Evolutionary conservation across 2,888 invertebrate species (phyloP).

Genomic region (Crematogaster levior): DNA sequence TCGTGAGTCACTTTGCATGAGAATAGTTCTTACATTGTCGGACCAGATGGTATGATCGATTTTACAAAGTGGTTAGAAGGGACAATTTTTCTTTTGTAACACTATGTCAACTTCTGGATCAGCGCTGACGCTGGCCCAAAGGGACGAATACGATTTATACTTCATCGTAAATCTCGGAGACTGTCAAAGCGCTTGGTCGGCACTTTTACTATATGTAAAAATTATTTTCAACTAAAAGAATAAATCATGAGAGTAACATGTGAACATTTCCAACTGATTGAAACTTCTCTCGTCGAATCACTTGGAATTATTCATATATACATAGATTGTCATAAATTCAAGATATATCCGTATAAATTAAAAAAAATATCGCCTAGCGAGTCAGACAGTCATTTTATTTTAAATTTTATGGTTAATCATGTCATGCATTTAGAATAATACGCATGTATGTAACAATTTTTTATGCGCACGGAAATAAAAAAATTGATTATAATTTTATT

Average conservation of each 20-base stretch:
- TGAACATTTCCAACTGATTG: neutral
- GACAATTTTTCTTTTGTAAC: slow-evolving; percentile 40
- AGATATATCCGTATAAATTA: too few species aligned
- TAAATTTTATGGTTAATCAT: neutral
- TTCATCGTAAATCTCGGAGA: slow-evolving; percentile 11
- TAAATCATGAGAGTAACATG: neutral
- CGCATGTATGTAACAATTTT: neutral
- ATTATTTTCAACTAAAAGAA: neutral
- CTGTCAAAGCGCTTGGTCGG: neutral
- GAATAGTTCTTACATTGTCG: slow-evolving; percentile 45
- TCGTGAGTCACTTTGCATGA: slow-evolving; percentile 52
- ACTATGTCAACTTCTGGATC: slow-evolving; percentile 31
- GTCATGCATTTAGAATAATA: neutral
- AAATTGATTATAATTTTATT: neutral
- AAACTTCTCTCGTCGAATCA: neutral
- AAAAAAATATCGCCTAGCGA: too few species aligned
- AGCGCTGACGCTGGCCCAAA: neutral
- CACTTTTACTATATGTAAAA: neutral
- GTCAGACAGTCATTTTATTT: neutral
- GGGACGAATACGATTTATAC: neutral
- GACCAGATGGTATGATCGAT: slow-evolving; percentile 43
- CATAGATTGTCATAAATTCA: neutral
- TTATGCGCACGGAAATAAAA: neutral
- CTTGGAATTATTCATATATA: too few species aligned
- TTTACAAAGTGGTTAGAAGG: slow-evolving; percentile 37